Base-by-base conservation (phyloP, 2,797 vertebrate genomes). In the Bradypodion pumilum region DNA sequence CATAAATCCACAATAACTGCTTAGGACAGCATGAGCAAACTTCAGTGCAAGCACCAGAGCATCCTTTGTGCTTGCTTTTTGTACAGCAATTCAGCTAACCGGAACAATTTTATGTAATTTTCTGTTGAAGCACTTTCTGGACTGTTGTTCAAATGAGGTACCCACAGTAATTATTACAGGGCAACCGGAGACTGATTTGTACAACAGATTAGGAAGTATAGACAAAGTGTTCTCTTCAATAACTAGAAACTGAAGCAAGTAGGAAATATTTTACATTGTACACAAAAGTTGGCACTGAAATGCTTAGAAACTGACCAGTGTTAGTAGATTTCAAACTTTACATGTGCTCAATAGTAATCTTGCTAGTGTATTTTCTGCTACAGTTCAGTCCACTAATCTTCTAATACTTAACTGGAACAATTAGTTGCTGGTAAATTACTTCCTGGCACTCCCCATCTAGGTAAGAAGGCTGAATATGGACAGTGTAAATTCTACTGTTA, bases 1-100 rank as follows among this genome's bases (percentile, higher is more conserved):
- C 81, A 89, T 81, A 85, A 89, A 89, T 86, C 86, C 68, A 85
- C 90, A 89, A 88, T n/a, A 77, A 91, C 75, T 80, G 19, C 44
- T 88, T 82, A 88, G 87, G 35, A 77, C 78, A 85, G 89, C 82
- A 83, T 87, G 75, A 89, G 74, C 84, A 89, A 89, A 86, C 85
- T 90, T 91, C 83, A 80, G 78, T 81, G 82, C 82, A 85, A 86
- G 74, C 81, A 56, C 21, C 52, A 21, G 21, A 62, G 32, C 16
- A 60, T 80, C 56, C 0, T 87, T 88, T 79, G 79, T 87, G 74
- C 84, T 89, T 88, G 29, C 69, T 65, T 74, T 90, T 92, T 92
- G 89, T 94, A 82, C 89, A 13, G 65, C 29, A 44, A 23, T 80
- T 78, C 59, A 80, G 7, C 32, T 59, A 56, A 77, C 77, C 7